Evolutionary conservation across 2,888 invertebrate species (phyloP).

Genomic region (Cynaeus angustus): DNA sequence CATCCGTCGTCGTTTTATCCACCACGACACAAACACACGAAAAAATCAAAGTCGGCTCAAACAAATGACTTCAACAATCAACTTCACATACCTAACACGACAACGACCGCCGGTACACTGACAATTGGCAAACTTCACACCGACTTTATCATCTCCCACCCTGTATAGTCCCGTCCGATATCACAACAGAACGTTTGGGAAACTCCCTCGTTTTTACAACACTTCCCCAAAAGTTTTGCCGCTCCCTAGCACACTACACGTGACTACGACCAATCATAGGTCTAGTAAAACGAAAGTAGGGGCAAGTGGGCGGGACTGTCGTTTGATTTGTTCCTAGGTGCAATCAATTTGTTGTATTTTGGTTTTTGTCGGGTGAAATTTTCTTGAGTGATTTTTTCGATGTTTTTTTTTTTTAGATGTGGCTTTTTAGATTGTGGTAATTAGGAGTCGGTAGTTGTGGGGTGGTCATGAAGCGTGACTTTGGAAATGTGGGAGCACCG

Average conservation of each 20-base stretch:
- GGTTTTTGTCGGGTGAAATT: slow-evolving; percentile 10
- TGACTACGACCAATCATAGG: slow-evolving; percentile 28
- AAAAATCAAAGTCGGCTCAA: slow-evolving; percentile 34
- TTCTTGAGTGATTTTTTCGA: slow-evolving; percentile 5
- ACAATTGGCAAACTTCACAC: slow-evolving; percentile 24
- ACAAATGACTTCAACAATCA: slow-evolving; percentile 22
- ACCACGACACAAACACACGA: slow-evolving; percentile 11
- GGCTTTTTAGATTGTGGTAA: slow-evolving; percentile 10
- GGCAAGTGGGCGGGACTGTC: slow-evolving; percentile 18
- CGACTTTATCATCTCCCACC: slow-evolving; percentile 38
- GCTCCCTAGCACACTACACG: slow-evolving; percentile 4
- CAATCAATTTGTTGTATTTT: slow-evolving; percentile 31
- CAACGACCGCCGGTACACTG: slow-evolving; percentile 41
- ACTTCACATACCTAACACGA: slow-evolving; percentile 6
- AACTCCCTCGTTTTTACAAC: not conserved
- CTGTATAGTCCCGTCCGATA: slow-evolving; percentile 9
- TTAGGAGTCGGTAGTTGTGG: slow-evolving; percentile 17
- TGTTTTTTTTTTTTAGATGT: slow-evolving; percentile 14
- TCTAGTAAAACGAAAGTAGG: not conserved
- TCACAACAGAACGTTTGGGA: slow-evolving; percentile 1
- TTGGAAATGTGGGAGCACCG: slow-evolving; percentile 26
- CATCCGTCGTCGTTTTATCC: not conserved
- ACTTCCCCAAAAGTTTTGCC: not conserved
- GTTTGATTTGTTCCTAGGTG: slow-evolving; percentile 40
- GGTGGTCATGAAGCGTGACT: slow-evolving; percentile 36